Percentiles rank a stretch among this genome's conserved stretches.
These are phyloP conservation scores for Dolichomitus sp. DNA, from an alignment of 2,888 invertebrate species.

Conservation along the genomic window DNA sequence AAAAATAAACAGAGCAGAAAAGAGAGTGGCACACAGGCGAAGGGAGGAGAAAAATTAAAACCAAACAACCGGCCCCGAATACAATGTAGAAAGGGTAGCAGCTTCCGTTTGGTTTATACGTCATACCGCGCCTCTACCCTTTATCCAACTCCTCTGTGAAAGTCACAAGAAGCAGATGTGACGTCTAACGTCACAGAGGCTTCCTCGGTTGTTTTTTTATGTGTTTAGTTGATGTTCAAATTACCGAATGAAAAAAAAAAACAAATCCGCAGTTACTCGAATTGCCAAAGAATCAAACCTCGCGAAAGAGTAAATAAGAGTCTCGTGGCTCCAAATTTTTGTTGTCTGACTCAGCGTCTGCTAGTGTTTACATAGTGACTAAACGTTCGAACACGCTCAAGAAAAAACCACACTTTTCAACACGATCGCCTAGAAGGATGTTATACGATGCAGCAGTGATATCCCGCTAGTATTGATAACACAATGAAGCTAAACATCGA, in stretches of 20 bases:
- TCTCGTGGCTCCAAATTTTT: background rate
- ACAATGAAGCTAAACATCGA: background rate
- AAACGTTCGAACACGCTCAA: background rate
- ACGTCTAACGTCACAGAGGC: slow-evolving; percentile 28
- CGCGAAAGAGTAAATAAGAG: background rate
- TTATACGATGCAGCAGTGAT: slow-evolving; percentile 26
- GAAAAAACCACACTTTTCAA: background rate
- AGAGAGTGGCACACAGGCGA: background rate
- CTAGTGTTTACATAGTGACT: slow-evolving; percentile 30
- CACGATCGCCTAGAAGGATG: background rate
- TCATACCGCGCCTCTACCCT: background rate
- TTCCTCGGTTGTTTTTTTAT: slow-evolving; percentile 42
- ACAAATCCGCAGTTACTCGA: background rate
- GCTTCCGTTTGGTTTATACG: slow-evolving; percentile 8
- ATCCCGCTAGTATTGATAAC: background rate
- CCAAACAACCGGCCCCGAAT: slow-evolving; percentile 4
- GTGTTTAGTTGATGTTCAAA: slow-evolving; percentile 37
- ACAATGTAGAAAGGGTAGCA: slow-evolving; percentile 37
- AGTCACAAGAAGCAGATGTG: slow-evolving; percentile 57
- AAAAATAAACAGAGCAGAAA: slow-evolving; percentile 2
- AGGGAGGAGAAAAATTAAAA: slow-evolving; percentile 13
- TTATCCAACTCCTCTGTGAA: background rate
- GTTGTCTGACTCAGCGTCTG: background rate
- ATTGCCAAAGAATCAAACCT: too few relatives aligned
- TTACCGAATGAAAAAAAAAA: background rate